Percentiles rank a stretch among this genome's conserved stretches.
phyloP scores from a whole-genome alignment of 1,140 invertebrate genomes.

The Tetramorium alpestre region DNA sequence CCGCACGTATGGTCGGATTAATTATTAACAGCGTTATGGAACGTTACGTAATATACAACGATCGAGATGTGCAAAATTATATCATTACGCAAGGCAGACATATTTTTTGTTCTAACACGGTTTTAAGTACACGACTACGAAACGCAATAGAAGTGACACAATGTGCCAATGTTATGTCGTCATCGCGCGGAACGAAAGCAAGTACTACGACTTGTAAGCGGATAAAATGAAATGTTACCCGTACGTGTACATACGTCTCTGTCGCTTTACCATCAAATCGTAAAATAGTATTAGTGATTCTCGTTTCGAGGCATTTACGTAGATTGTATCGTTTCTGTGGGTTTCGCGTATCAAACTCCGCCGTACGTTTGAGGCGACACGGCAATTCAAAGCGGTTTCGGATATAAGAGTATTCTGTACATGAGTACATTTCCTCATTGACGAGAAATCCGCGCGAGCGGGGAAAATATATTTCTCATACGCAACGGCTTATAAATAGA shows the following conservation, averaged over 20 bases:
- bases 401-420: background rate
- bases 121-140: background rate
- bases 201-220: background rate
- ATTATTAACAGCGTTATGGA: background rate
- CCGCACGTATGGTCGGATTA: background rate
- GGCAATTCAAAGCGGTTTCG: background rate
- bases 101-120: background rate
- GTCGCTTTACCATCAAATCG: background rate
- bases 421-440: background rate
- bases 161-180: background rate
- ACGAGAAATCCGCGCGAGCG: too few species aligned
- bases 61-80: background rate
- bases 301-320: background rate
- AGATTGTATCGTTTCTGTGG: background rate
- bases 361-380: background rate
- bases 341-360: constrained; percentile 7
- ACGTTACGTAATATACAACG: background rate
- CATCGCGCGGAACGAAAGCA: background rate
- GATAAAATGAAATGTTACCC: background rate
- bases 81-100: background rate
- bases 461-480: background rate
- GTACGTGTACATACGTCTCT: background rate
- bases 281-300: constrained; percentile 13
- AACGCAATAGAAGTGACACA: background rate
- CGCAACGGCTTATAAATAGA: constrained; percentile 5